Base-by-base conservation (phyloP, 2,113 vertebrate genomes). In the Sporophila hypoxantha region DNA sequence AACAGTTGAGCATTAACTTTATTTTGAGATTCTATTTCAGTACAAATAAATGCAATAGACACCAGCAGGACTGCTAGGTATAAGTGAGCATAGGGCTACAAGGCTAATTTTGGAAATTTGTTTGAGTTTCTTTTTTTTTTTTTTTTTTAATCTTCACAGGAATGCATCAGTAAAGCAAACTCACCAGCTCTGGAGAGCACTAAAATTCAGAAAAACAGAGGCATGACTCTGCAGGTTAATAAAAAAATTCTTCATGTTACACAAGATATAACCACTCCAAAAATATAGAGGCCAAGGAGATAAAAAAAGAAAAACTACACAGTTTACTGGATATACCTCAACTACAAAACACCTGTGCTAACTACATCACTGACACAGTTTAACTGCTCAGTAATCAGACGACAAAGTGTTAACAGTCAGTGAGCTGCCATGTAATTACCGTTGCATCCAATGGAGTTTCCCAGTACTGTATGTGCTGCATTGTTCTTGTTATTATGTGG, bases 401-500 rank as follows among this genome's bases (percentile, higher is more conserved):
- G 1, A 92, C 67, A 89, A 93, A 93, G 88, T 60, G 92, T 95
- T 95, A 95, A 95, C 71, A 92, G 81, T 55, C 76, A 90, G 46
- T 47, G 79, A 84, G 82, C 62, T 86, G 76, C 70, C 82, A 76
- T 65, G 65, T 82, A 88, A 94, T 91, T 93, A 91, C 71, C 5
- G 5, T 29, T 75, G 41, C 74, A 67, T 83, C 80, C 91, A 94
- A 50, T 84, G 87, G 77, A 94, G 62, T 83, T 91, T 88, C 60
- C 53, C 77, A 65, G 82, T 83, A 65, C 76, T 85, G 50, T 47
- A 61, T 66, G 76, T 60, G 73, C 85, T 29, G 50, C 77, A 89
- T 74, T 94, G 88, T 91, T 93, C 90, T 73, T 70, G 57, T 93
- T 92, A 91, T 81, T 92, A 93, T 82, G 64, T 70, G 60, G 79